Evolutionary conservation across 2,888 invertebrate genomes (phyloP).

Genomic region (Noctua pronuba): DNA sequence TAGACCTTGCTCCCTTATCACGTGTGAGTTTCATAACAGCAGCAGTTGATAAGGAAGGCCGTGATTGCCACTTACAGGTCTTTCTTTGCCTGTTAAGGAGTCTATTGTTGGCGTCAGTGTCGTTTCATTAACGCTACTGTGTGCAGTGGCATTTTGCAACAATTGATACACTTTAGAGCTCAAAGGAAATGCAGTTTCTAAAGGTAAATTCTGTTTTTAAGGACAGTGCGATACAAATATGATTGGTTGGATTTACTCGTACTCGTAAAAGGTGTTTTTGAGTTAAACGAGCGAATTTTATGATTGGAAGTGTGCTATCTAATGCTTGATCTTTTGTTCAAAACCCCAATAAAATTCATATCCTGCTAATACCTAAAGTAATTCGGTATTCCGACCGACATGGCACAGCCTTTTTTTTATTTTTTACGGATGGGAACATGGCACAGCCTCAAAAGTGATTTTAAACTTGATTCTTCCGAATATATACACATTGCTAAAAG

Average conservation of each 20-base stretch:
- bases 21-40: conserved; percentile 1
- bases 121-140: conserved; percentile 27
- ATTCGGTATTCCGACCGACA: not conserved
- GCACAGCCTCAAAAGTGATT: not conserved
- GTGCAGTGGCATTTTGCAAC: conserved; percentile 42
- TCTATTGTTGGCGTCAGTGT: conserved; percentile 34
- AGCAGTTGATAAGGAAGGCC: conserved; percentile 41
- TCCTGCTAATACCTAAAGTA: not conserved
- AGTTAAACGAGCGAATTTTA: not conserved
- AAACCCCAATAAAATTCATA: not conserved
- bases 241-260: not conserved
- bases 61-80: conserved; percentile 34
- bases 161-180: conserved; percentile 29
- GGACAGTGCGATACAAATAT: not conserved
- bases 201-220: not conserved
- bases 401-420: not conserved
- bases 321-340: not conserved
- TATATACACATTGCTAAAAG: not conserved
- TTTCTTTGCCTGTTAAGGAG: conserved; percentile 51
- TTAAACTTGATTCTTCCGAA: not conserved
- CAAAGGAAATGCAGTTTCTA: conserved; percentile 31
- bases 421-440: too few species aligned
- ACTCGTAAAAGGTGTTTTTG: not conserved
- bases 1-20: conserved; percentile 11
- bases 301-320: not conserved